Evolutionary conservation across 1,140 invertebrate species (phyloP), one percentile per base, ranked within the genome.

Genomic region (Drosophila kikkawai): DNA sequence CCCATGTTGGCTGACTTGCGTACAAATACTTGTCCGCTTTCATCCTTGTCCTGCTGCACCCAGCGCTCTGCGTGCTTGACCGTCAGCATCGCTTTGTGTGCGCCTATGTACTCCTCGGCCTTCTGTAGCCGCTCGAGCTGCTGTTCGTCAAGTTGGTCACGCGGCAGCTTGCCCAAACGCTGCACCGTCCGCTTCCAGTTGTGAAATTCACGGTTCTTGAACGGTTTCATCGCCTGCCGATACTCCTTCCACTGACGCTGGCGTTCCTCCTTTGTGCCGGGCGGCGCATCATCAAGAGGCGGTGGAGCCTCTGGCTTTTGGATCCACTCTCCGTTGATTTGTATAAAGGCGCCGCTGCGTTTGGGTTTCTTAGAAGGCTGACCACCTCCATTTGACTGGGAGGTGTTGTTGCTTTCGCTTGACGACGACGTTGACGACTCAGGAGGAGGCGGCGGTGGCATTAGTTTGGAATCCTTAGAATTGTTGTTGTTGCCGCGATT

Each of bases 121-220:
- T 85, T 83, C 4, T 83, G 56, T 15, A 92, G 44, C 0, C 91
- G 82, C 12, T 76, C 70, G 19, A 80, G 34, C 32, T 91, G 82
- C 19, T 79, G 73, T 51, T 92, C 91, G 19, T 92, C 91, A 0
- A 92, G 55, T 34, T 88, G 63, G 11, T 83, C 78, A 0, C 73
- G 68, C 17, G 80, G 77, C 29, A 86, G 47, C 44, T 92, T 92
- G n/a, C 91, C 82, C 26, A 92, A 41, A 0, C 91, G 91, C 48
- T 92, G 91, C 22, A 92, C 82, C 0, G 80, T 82, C 4, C 91
- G 78, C 47, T 92, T 92, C 56, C 73, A 78, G 48, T 92, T 92
- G 22, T 83, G 76, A 15, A 92, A 92, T 37, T 92, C 91, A 4
- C 91, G 84, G 64, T 92, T 92, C 45, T 92, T 92, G 53, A 92